Evolutionary conservation across 2,888 invertebrate species (phyloP), one percentile per base, ranked within the genome.

Genomic region (Trisateles emortualis): DNA sequence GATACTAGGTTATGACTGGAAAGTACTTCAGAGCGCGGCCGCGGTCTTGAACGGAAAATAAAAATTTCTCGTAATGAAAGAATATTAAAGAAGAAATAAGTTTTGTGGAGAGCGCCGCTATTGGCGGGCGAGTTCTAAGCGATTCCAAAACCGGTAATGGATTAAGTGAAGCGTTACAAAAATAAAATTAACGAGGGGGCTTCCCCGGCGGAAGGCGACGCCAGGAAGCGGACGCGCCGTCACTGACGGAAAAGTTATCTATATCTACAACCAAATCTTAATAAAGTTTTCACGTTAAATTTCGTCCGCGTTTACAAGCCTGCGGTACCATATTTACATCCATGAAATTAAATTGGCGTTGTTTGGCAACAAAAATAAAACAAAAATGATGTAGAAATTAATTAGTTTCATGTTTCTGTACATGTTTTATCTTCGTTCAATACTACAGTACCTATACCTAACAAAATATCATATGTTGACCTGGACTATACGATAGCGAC

Each of bases 161-260:
- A 85, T 87, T 84, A 86, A 83, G 81, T 83, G 81, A 81, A 78
- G 75, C 84, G 85, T 83, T 75, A 80, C 80, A 81, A 82, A 88
- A 90, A 90, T 89, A 88, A 88, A 89, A 90, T 90, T 86, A 88
- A 88, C 86, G 89, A 87, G 85, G 84, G 73, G 74, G 79, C 76
- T 80, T 84, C 79, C 74, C 86, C 86, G 76, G 76, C 81, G 88
- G 89, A 88, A 87, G 78, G 70, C 82, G 78, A 71, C 76, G 74
- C 58, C 76, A 78, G 87, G 88, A 89, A 86, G 78, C 83, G 84
- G 84, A 81, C 78, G 80, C 78, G 81, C 74, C 83, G 78, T 72
- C 79, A 72, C 77, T 76, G 81, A 77, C 81, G 80, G 81, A 77
- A 76, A 82, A 84, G 75, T 86, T 88, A 85, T 86, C 84, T 85